Percentiles rank a stretch among this genome's conserved stretches.
Conservation (phyloP, 2,888 invertebrate species). For the Drosophila nr. medialis region DNA sequence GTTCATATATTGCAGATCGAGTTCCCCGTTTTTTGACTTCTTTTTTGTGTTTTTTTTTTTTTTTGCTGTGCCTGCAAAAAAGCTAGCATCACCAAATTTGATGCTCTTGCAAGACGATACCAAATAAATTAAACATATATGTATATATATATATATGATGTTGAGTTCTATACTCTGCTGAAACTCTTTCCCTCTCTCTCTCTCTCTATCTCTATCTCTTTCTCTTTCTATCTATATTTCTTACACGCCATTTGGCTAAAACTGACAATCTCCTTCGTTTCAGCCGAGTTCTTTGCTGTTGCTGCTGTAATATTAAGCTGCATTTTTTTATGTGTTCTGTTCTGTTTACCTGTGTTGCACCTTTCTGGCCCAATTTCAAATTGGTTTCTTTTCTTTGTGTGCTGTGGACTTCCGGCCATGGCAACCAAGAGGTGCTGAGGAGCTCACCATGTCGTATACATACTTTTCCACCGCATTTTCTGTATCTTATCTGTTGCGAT, state of each 20-base stretch:
- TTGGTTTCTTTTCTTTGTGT: not conserved
- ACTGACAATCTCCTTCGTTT: not conserved
- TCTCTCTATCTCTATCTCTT: not conserved
- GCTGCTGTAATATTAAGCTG: not conserved
- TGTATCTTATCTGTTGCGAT: conserved; percentile 38
- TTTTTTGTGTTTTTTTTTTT: not conserved
- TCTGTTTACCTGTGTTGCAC: not conserved
- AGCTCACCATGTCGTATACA: not conserved
- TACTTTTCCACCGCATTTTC: conserved; percentile 16
- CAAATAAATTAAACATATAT: not conserved
- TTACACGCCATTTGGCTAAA: not conserved
- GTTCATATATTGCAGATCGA: not conserved
- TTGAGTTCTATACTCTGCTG: not conserved
- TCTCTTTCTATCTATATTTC: not conserved
- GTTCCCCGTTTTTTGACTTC: not conserved
- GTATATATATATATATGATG: not conserved
- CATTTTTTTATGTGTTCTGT: not conserved
- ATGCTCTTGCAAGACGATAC: conserved; percentile 1
- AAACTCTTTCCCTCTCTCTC: not conserved
- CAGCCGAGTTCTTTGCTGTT: not conserved
- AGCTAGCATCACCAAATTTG: not conserved
- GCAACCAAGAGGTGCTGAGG: not conserved
- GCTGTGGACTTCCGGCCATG: conserved; percentile 6
- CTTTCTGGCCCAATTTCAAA: not conserved
- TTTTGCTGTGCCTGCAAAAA: not conserved